phyloP scores from a whole-genome alignment of 1,140 invertebrate species.

The Calycopis cecrops region DNA sequence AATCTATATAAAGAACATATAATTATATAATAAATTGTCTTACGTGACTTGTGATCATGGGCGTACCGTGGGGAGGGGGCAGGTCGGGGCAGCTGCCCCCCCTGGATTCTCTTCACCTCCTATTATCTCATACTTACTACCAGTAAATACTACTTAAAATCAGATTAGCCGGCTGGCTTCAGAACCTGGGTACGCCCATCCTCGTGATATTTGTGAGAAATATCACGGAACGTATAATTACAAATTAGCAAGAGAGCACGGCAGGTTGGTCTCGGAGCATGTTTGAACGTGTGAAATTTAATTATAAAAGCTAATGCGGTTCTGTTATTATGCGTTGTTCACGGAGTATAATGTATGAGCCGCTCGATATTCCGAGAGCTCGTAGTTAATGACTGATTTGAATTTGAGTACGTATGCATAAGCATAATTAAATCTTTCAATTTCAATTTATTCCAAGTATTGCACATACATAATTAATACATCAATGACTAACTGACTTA shows the following conservation, averaged over 20 bases:
- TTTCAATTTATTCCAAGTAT: no score
- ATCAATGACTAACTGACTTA: no score
- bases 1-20: no score
- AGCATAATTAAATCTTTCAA: no score
- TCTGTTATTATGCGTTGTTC: conserved; percentile 6
- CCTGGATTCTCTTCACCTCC: no score
- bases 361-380: conserved; percentile 1
- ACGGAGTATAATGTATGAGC: not conserved
- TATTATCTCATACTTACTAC: no score
- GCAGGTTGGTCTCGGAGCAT: not conserved
- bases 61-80: no score
- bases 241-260: conserved; percentile 1
- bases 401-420: not conserved
- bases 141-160: no score
- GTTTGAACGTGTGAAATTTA: conserved; percentile 7
- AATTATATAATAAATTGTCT: no score
- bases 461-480: not conserved
- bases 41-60: no score
- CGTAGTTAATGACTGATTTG: not conserved
- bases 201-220: not conserved
- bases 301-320: conserved; percentile 8
- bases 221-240: conserved; percentile 10
- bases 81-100: no score
- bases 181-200: not conserved
- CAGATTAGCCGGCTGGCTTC: no score